Evolutionary conservation across 2,888 invertebrate genomes (phyloP).

Genomic region (Nesidiocoris tenuis): DNA sequence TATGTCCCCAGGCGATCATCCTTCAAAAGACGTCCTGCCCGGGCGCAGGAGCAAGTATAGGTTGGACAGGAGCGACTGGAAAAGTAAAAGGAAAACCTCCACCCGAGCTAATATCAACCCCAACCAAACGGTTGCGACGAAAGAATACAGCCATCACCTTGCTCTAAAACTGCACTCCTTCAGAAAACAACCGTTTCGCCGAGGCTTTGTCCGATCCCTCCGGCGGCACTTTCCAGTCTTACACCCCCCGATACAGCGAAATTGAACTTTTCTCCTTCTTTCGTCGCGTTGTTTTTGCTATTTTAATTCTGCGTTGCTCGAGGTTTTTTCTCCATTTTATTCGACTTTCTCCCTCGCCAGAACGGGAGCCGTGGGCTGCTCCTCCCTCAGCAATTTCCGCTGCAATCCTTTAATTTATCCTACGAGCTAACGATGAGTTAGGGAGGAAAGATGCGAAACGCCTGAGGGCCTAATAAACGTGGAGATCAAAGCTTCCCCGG

Average conservation of each 20-base stretch:
- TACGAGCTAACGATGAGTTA: slow-evolving; percentile 13
- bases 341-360: background rate
- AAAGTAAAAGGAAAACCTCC: slow-evolving; percentile 12
- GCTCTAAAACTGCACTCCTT: background rate
- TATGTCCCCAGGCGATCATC: slow-evolving; percentile 35
- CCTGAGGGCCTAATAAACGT: slow-evolving; percentile 30
- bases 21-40: slow-evolving; percentile 9
- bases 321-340: background rate
- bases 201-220: background rate
- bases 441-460: background rate
- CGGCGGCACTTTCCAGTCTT: background rate
- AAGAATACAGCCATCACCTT: background rate
- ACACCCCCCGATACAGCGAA: background rate
- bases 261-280: background rate
- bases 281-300: background rate
- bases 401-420: slow-evolving; percentile 35
- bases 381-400: slow-evolving; percentile 17
- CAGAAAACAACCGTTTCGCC: background rate
- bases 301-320: background rate
- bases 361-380: background rate
- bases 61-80: background rate
- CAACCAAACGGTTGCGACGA: background rate
- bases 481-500: slow-evolving; percentile 16
- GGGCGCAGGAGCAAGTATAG: background rate
- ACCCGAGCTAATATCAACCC: slow-evolving; percentile 17